phyloP scores from a whole-genome alignment of 2,888 invertebrate species.

The Drosophila ezoana region DNA sequence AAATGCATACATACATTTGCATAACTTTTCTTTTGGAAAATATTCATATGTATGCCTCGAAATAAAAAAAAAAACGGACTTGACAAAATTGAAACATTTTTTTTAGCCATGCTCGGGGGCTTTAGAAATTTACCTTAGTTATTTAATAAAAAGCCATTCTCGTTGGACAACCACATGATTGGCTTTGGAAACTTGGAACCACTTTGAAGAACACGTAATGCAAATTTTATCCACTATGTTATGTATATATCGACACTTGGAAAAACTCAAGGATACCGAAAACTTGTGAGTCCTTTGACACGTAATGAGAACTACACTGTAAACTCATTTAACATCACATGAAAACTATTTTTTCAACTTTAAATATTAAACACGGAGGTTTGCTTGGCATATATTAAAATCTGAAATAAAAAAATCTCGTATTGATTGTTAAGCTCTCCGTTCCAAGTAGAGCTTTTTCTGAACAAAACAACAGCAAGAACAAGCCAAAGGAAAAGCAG shows the following conservation, averaged over 20 bases:
- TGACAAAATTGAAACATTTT: background rate
- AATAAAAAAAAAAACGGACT: too few species aligned
- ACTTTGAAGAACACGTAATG: conserved; percentile 32
- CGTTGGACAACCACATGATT: background rate
- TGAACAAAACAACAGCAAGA: conserved; percentile 23
- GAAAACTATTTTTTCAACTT: conserved; percentile 4
- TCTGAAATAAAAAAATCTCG: conserved; percentile 38
- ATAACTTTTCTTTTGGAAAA: background rate
- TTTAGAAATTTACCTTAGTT: conserved; percentile 25
- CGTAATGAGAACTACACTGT: background rate
- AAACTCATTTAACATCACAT: background rate
- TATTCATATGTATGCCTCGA: background rate
- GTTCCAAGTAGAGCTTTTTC: conserved; percentile 46
- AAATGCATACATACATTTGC: background rate
- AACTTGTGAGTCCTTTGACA: background rate
- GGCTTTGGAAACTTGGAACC: background rate
- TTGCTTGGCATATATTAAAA: conserved; percentile 27
- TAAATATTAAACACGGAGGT: conserved; percentile 13
- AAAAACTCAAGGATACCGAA: background rate
- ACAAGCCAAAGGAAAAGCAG: conserved; percentile 19
- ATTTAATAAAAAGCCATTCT: conserved; percentile 12
- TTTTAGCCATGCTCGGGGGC: background rate
- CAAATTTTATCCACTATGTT: conserved; percentile 6
- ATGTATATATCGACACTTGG: conserved; percentile 1
- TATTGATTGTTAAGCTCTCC: conserved; percentile 62